phyloP scores from a whole-genome alignment of 2,113 vertebrate species.

The Corythaixoides concolor region DNA sequence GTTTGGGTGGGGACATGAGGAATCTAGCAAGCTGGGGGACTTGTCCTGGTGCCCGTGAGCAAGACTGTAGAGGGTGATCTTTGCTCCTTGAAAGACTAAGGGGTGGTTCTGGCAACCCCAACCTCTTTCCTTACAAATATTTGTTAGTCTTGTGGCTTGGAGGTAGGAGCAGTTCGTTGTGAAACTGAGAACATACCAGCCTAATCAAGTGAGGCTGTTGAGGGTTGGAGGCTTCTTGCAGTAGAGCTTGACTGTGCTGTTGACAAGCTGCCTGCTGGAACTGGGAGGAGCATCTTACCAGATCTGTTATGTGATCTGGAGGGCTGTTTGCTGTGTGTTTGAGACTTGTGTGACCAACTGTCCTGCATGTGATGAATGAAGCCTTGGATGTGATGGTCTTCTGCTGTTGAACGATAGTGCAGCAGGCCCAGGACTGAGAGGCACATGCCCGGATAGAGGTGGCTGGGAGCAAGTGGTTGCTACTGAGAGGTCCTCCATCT shows the following conservation, averaged over 20 bases:
- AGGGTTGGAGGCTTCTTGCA: background rate
- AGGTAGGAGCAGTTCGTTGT: background rate
- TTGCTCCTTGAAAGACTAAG: background rate
- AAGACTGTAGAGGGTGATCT: background rate
- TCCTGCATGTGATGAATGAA: accelerated
- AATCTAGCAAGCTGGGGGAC: background rate
- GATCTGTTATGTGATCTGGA: background rate
- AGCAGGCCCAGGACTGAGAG: background rate
- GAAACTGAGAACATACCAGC: accelerated
- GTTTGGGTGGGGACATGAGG: background rate
- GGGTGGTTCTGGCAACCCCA: background rate
- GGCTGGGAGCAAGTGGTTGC: background rate
- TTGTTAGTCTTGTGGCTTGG: too few species aligned
- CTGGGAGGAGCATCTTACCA: background rate
- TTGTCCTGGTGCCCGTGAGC: background rate
- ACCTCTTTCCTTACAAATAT: background rate
- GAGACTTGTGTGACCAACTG: background rate
- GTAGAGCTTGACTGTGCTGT: background rate
- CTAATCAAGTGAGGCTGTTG: background rate
- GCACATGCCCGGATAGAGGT: accelerated
- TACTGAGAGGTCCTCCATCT: background rate
- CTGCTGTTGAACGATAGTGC: background rate
- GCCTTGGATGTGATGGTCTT: background rate
- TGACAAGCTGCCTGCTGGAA: background rate
- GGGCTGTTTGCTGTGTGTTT: accelerated